A percentile compares a stretch with the other conserved stretches of the same genome.
Evolutionary conservation across 1,140 invertebrate species (phyloP).

Genomic region (Acromyrmex charruanus): DNA sequence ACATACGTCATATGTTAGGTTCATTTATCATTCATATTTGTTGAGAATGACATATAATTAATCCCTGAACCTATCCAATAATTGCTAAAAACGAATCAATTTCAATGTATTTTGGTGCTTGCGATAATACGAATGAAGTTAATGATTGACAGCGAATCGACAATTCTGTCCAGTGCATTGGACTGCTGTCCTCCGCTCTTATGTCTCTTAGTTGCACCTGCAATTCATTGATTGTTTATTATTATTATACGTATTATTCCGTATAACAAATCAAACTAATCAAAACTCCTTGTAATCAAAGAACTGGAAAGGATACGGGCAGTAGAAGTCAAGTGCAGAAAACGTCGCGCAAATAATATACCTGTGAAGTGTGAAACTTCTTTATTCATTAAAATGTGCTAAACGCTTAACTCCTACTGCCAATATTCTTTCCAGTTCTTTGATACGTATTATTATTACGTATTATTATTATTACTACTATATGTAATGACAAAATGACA

Average conservation of each 20-base stretch:
- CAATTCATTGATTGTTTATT: slow-evolving; percentile 1
- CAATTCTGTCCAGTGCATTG: background rate
- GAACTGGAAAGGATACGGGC: too few species aligned
- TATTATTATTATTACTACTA: too few species aligned
- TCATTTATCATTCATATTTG: background rate
- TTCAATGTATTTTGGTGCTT: background rate
- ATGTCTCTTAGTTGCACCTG: background rate
- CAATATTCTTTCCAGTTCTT: too few species aligned
- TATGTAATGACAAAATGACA: too few species aligned
- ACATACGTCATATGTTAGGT: background rate
- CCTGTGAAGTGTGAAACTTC: too few species aligned
- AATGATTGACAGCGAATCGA: background rate
- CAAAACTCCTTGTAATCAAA: too few species aligned
- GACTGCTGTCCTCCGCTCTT: background rate
- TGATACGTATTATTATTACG: too few species aligned
- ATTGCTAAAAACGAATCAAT: background rate
- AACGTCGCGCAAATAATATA: too few species aligned
- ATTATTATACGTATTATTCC: background rate
- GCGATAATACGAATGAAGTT: background rate
- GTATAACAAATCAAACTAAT: too few species aligned
- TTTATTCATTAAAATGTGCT: too few species aligned
- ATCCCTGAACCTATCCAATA: background rate
- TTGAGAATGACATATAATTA: background rate
- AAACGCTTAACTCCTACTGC: too few species aligned
- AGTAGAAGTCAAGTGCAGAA: too few species aligned